phyloP scores from a whole-genome alignment of 2,113 vertebrate genomes.

The Motacilla tschutschensis region DNA sequence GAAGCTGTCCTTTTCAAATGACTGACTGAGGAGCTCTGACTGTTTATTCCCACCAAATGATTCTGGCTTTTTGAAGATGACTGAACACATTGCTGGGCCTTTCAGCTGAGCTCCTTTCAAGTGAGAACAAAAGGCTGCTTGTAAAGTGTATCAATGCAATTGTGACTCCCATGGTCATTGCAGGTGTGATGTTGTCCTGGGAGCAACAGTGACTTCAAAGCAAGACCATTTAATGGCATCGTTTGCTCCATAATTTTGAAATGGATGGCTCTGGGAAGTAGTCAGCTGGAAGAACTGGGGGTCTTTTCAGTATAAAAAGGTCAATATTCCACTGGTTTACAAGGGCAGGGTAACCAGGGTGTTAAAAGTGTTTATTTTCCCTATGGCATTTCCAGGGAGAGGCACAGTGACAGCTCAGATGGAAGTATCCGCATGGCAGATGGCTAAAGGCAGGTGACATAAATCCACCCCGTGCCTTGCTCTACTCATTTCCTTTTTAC shows the following conservation, averaged over 20 bases:
- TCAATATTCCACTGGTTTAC: not conserved
- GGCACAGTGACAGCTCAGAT: not conserved
- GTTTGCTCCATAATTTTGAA: not conserved
- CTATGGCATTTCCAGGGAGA: not conserved
- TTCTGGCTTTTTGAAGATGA: slow-evolving; percentile 8
- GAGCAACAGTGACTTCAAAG: not conserved
- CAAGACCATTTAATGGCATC: not conserved
- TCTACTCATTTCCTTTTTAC: not conserved
- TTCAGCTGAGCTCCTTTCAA: slow-evolving; percentile 44
- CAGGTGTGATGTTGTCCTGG: not conserved
- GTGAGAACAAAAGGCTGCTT: slow-evolving; percentile 29
- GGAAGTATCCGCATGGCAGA: not conserved
- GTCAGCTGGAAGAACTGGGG: not conserved
- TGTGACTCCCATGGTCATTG: slow-evolving; percentile 3
- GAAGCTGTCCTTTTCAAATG: slow-evolving; percentile 2
- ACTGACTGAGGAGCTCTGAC: not conserved
- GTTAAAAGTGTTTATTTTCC: not conserved
- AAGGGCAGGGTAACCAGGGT: not conserved
- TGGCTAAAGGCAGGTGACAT: not conserved
- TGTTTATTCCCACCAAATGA: slow-evolving; percentile 27
- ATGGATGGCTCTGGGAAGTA: not conserved
- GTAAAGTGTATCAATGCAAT: not conserved
- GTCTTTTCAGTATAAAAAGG: not conserved
- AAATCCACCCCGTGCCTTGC: not conserved
- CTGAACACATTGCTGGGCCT: slow-evolving; percentile 12